Evolutionary conservation across 1,140 invertebrate species (phyloP).

Genomic region (Drosophila kikkawai): DNA sequence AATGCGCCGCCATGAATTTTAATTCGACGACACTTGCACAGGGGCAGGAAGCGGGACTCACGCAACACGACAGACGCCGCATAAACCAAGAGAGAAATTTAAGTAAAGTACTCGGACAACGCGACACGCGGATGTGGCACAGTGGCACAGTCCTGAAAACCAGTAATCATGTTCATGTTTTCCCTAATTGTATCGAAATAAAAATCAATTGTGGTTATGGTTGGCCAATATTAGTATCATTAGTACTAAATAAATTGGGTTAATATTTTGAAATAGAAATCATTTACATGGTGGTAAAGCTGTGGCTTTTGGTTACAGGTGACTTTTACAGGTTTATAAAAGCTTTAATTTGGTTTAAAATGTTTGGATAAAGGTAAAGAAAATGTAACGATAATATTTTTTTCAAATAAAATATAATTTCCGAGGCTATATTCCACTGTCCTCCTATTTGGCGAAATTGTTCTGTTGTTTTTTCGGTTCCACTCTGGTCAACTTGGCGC

Average conservation of each 20-base stretch:
- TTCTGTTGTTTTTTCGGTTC: slow-evolving; percentile 44
- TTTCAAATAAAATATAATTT: background rate
- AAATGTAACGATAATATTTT: background rate
- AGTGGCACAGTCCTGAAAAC: slow-evolving; percentile 9
- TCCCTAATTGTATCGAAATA: background rate
- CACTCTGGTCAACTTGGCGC: slow-evolving; percentile 57
- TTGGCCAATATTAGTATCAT: background rate
- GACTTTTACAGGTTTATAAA: background rate
- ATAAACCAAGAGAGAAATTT: slow-evolving; percentile 58
- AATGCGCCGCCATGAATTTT: slow-evolving; percentile 81
- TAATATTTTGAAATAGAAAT: background rate
- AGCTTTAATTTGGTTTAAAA: background rate
- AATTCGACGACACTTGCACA: slow-evolving; percentile 79
- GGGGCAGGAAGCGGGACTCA: slow-evolving; percentile 44
- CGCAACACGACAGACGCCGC: slow-evolving; percentile 72
- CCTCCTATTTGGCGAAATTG: slow-evolving; percentile 7
- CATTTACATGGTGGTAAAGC: background rate
- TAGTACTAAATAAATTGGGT: slow-evolving; percentile 11
- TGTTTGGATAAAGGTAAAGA: no score
- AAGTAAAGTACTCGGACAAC: slow-evolving; percentile 50
- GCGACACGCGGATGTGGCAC: slow-evolving; percentile 22
- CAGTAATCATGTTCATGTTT: background rate
- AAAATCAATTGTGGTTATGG: slow-evolving; percentile 5
- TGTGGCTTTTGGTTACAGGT: background rate
- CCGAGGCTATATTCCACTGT: slow-evolving; percentile 22